Evolutionary conservation across 2,888 invertebrate genomes (phyloP), one percentile per base, ranked within the genome.

Genomic region (Diaprepes abbreviatus): DNA sequence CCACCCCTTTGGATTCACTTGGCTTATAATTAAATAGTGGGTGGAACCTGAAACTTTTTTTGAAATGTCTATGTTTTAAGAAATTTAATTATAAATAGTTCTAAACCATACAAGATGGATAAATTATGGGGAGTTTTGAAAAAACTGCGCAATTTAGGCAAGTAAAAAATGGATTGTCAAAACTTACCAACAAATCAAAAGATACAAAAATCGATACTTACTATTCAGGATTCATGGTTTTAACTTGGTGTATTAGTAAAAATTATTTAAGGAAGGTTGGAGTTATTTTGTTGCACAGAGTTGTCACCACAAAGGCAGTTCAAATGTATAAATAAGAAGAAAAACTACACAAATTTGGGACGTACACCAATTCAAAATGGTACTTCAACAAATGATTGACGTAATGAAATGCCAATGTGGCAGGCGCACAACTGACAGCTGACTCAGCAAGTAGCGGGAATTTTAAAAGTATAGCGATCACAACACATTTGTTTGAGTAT

Each of bases 161-260:
- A 17, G 36, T 14, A 57, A 62, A 70, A 70, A 64, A 66, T 16
- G 40, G 24, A 17, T 45, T 62, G 62, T 62, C 62, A 54, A 64
- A 48, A 28, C 19, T 58, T 16, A 31, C 28, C 64, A 58, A 33
- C 50, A 68, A 75, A 75, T 76, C 74, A 76, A 74, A 24, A 78
- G 78, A 79, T 79, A 78, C 83, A 81, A 83, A 24, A 70, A 82
- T 81, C 81, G 79, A 85, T 88, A 90, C 92, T 92, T 86, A 93
- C 92, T 92, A 93, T 89, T 93, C 92, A 80, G 92, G 92, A 90
- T 92, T 92, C 92, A 93, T 92, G 80, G 81, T 79, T 71, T 66
- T 66, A 58, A 66, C 72, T 58, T 75, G 69, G 68, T 70, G 65
- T 58, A 60, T 70, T 62, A 50, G 50, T 64, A 48, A 40, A 60